Base-by-base conservation (phyloP, 2,797 vertebrate genomes). In the Rhabdophis nuchalis region DNA sequence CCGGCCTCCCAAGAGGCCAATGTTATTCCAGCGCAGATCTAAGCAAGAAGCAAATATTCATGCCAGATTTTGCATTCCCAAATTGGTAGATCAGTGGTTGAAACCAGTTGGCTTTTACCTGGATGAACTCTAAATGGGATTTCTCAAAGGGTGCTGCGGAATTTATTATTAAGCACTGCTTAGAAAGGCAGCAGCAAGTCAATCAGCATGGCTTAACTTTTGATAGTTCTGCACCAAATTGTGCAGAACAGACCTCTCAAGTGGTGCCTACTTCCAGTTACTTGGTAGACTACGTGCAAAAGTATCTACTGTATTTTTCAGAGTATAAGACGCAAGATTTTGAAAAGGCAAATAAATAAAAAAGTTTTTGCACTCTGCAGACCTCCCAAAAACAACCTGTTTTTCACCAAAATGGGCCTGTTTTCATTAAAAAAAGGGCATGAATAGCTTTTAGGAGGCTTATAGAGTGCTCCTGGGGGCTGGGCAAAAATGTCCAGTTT, bases 21-120 rank as follows among this genome's bases (percentile, higher is more conserved):
- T 95, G 93, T 98, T 99, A 97, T 99, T 99, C 99, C 99, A 99
- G 91, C 99, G 98, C 88, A 99, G 96, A 96, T 99, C 99, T 99
- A 95, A 1, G 89, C 20, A 92, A 93, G 94, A 93, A 93, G 85
- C n/a, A 90, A 87, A 88, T 89, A 93, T 72, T 60, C 77, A 87
- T n/a, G 41, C 1, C 29, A 82, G 23, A 0, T 41, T 29, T 82
- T 27, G 11, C 18, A 54, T 88, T 54, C 29, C 8, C 29, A 77
- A 27, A 41, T 25, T 52, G 64, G 14, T 25, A 88, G 18, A 88
- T 25, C 53, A 87, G n/a, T 6, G 9, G 27, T 25, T 90, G 85
- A 36, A 85, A 64, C 18, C 53, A 29, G 36, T 4, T 7, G 3
- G 50, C 52, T 56, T 90, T 46, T 53, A 82, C 72, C 36, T 12